A percentile compares a stretch with the other conserved stretches of the same genome.
Evolutionary conservation across 1,140 invertebrate genomes (phyloP).

Genomic region (Anthonomus grandis): DNA sequence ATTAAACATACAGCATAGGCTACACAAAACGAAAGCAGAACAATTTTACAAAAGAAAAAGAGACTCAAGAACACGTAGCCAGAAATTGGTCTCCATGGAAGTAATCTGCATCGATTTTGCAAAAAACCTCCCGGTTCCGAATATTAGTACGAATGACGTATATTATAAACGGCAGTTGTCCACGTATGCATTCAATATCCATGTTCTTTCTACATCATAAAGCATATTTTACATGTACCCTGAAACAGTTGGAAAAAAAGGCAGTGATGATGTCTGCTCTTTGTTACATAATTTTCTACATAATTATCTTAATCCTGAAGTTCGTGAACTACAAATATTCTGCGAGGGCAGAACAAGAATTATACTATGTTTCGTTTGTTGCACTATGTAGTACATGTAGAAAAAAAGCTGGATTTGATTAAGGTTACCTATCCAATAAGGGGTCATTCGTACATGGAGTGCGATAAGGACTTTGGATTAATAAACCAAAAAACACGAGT

Average conservation of each 20-base stretch:
- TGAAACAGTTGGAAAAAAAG: constrained; percentile 31
- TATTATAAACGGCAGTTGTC: constrained; percentile 36
- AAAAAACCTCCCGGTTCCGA: constrained; percentile 31
- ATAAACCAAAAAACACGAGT: constrained; percentile 20
- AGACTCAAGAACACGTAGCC: constrained; percentile 7
- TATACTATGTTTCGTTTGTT: constrained; percentile 30
- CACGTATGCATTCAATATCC: constrained; percentile 33
- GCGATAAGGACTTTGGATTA: constrained; percentile 26
- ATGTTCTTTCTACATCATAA: constrained; percentile 25
- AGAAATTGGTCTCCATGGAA: constrained; percentile 17
- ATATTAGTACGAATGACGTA: constrained; percentile 35
- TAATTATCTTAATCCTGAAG: constrained; percentile 17
- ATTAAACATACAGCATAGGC: constrained; percentile 15
- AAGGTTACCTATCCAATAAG: constrained; percentile 23
- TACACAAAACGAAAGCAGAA: constrained; percentile 28
- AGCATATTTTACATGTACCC: constrained; percentile 30
- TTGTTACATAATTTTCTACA: constrained; percentile 12
- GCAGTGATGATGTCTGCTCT: constrained; percentile 32
- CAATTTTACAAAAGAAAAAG: constrained; percentile 32
- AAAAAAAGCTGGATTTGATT: constrained; percentile 16
- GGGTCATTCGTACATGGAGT: constrained; percentile 26
- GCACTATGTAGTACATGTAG: constrained; percentile 23
- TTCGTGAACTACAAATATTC: constrained; percentile 13
- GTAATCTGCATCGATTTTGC: constrained; percentile 31
- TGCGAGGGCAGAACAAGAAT: constrained; percentile 30